These are phyloP conservation scores for Lepilemur ruficaudatus DNA, from an alignment of 2,797 vertebrate genomes.

Conservation along the genomic window DNA sequence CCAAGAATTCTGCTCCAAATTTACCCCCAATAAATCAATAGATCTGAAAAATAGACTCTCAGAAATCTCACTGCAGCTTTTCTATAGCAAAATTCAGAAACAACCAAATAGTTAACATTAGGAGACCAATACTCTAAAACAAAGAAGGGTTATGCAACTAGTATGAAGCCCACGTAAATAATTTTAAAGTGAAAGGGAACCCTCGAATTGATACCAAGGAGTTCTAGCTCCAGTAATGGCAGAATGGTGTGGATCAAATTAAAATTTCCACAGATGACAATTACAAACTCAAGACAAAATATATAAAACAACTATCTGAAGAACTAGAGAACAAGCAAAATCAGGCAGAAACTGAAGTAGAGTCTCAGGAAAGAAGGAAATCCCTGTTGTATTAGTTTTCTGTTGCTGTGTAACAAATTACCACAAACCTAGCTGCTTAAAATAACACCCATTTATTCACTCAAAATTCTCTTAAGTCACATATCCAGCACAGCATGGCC, in stretches of 20 bases:
- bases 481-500: background rate
- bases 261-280: background rate
- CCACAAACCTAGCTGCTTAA: background rate
- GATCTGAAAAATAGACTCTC: background rate
- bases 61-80: background rate
- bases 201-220: background rate
- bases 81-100: background rate
- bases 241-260: background rate
- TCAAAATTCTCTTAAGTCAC: background rate
- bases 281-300: background rate
- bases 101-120: background rate
- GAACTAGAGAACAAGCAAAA: background rate
- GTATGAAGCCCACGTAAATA: background rate
- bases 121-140: background rate
- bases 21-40: background rate
- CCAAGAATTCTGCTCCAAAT: background rate
- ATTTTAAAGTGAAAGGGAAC: background rate
- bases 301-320: background rate
- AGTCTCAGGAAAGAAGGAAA: background rate
- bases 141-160: background rate
- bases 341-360: background rate
- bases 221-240: background rate
- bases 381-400: background rate
- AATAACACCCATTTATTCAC: background rate
- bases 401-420: background rate